Base-by-base conservation (phyloP, 2,113 vertebrate genomes). In the Protomyctophum bolini region DNA sequence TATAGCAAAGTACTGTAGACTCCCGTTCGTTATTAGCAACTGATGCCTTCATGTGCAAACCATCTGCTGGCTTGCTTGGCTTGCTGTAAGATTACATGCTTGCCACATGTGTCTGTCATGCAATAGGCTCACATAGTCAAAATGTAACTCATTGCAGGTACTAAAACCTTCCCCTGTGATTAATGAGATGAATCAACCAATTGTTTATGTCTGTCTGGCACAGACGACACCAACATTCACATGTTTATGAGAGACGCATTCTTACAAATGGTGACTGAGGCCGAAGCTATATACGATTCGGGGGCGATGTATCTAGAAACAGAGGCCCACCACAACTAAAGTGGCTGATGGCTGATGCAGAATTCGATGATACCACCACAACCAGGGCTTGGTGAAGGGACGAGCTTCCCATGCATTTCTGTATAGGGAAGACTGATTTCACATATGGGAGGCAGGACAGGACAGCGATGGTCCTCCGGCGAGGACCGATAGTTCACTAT, bases 11-110 rank as follows among this genome's bases (percentile, higher is more conserved):
- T 49, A 66, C 65, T 68, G 61, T 45, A 48, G 51, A 55, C 11
- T 6, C 21, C 49, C 21, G 50, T 33, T 14, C 12, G 2, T 4
- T 11, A 51, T 52, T 2, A 77, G 64, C 61, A 57, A 29, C 50
- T 33, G 46, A 54, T 14, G 45, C 67, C 61, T 82, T 91, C 83
- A 91, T 80, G 80, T 91, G 89, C 79, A 78, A 58, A 89, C 85
- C 88, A 91, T 10, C 73, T 90, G 89, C 28, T 1, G 2, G 46
- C 55, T 76, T 57, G 63, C 55, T 76, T 54, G 63, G 46, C 64
- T 15, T 7, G 21, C 21, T 21, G 21, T 15, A 48, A 82, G 55
- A 58, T 77, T 66, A 73, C 70, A 70, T 62, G 75, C 74, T 63
- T 57, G 54, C 70, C 83, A 80, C 76, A 70, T 77, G 68, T 72